Conservation (phyloP, 2,888 invertebrate species). For the Podotricha telesiphe region DNA sequence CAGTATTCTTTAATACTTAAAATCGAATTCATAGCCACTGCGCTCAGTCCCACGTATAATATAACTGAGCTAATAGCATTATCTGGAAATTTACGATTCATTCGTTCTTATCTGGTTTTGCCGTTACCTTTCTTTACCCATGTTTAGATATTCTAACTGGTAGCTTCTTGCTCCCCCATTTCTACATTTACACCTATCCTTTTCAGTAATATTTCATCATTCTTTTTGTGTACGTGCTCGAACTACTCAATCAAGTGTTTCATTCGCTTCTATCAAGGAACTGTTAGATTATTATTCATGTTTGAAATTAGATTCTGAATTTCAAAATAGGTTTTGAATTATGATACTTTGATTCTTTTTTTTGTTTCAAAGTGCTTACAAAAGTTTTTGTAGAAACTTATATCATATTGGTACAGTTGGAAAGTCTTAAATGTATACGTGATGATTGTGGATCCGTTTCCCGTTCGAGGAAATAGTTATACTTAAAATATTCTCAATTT, state of each 20-base stretch:
- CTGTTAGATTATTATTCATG: not conserved
- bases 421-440: too few species aligned
- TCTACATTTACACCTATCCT: slow-evolving; percentile 7
- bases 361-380: too few species aligned
- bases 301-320: slow-evolving; percentile 9
- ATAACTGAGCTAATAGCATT: too few species aligned
- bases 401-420: too few species aligned
- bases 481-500: too few species aligned
- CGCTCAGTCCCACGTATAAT: too few species aligned
- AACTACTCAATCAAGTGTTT: slow-evolving; percentile 8
- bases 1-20: too few species aligned
- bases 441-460: too few species aligned
- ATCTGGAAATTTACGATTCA: not conserved
- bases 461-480: too few species aligned
- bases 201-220: slow-evolving; percentile 12
- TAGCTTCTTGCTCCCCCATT: not conserved
- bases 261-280: slow-evolving; percentile 3
- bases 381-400: too few species aligned
- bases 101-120: not conserved
- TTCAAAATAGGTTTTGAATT: not conserved
- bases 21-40: too few species aligned
- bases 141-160: slow-evolving; percentile 3
- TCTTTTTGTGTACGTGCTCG: slow-evolving; percentile 12
- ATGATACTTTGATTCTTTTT: not conserved
- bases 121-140: not conserved